Conservation (phyloP, 1,140 invertebrate species). For the Nymphalis io region DNA sequence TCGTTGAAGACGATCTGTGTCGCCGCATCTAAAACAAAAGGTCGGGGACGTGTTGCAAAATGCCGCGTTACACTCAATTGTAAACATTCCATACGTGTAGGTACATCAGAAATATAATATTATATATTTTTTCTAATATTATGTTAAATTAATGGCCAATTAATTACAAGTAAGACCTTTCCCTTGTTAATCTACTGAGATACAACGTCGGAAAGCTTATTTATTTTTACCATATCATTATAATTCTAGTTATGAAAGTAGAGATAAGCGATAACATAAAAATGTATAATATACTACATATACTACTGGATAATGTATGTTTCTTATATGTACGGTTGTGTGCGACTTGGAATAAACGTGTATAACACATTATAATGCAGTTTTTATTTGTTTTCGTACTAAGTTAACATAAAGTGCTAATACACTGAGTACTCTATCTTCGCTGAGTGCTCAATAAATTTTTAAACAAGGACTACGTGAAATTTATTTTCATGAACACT, state of each 20-base stretch:
- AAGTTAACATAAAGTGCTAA: constrained; percentile 27
- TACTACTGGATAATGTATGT: constrained; percentile 36
- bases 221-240: constrained; percentile 45
- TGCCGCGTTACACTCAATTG: constrained; percentile 54
- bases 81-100: constrained; percentile 60
- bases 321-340: constrained; percentile 46
- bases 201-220: constrained; percentile 31
- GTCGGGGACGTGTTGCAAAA: constrained; percentile 70
- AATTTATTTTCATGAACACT: constrained; percentile 28
- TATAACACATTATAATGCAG: constrained; percentile 61
- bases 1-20: constrained; percentile 61
- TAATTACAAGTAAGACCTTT: constrained; percentile 20
- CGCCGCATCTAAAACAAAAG: constrained; percentile 50
- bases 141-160: constrained; percentile 17
- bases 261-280: constrained; percentile 35
- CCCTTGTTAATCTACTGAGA: constrained; percentile 27
- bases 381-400: constrained; percentile 50
- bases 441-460: constrained; percentile 28
- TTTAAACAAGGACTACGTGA: constrained; percentile 34
- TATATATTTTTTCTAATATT: constrained; percentile 21
- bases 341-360: constrained; percentile 69
- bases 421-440: constrained; percentile 23
- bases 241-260: constrained; percentile 24
- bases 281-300: constrained; percentile 57
- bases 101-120: background rate